These are phyloP conservation scores for Hippopotamus amphibius DNA, from an alignment of 2,113 vertebrate species.

Conservation along the genomic window DNA sequence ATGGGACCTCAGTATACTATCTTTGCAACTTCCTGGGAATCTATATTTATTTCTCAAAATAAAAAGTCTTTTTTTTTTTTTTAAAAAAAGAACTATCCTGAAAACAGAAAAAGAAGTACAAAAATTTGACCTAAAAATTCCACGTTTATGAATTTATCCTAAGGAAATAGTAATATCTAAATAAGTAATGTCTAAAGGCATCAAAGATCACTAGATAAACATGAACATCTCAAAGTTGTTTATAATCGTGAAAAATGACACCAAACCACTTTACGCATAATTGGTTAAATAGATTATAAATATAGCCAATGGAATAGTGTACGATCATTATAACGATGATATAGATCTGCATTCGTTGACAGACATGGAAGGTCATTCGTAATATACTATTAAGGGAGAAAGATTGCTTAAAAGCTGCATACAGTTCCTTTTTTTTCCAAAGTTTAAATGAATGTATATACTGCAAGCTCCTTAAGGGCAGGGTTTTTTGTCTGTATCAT, in stretches of 20 bases:
- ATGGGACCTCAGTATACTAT: background rate
- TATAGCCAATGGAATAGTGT: background rate
- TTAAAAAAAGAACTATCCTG: background rate
- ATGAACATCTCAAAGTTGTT: background rate
- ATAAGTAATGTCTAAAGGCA: background rate
- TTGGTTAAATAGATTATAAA: background rate
- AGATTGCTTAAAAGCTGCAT: background rate
- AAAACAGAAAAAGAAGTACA: slow-evolving; percentile 8
- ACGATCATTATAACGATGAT: background rate
- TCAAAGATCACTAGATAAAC: background rate
- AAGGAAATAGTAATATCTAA: background rate
- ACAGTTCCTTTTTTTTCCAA: background rate
- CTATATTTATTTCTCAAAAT: background rate
- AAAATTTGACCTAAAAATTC: background rate
- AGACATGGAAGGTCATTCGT: background rate
- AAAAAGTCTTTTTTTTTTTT: background rate
- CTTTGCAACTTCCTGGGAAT: slow-evolving; percentile 31
- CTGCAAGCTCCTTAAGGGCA: background rate
- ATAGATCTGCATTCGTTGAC: background rate
- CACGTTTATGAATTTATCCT: background rate
- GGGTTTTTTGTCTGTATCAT: background rate
- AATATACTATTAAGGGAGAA: background rate
- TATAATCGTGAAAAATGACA: background rate
- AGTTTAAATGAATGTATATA: background rate
- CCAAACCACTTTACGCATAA: background rate